These are phyloP conservation scores for Mesorhabditis spiculigera DNA, from an alignment of 2,888 invertebrate genomes.

Conservation along the genomic window DNA sequence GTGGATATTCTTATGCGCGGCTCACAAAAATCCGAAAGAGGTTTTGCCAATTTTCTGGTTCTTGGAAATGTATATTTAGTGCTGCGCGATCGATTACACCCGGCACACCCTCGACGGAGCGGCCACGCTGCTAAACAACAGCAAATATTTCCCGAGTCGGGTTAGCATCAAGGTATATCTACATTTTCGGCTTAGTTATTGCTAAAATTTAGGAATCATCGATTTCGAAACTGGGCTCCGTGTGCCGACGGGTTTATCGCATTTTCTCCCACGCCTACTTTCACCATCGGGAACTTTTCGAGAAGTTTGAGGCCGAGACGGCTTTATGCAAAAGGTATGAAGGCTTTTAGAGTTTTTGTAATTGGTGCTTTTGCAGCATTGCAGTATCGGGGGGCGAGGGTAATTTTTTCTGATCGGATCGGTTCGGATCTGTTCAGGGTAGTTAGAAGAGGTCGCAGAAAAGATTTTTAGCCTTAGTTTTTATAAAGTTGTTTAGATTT, in stretches of 20 bases:
- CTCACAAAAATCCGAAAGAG: conserved; percentile 98
- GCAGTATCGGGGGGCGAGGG: too few species aligned
- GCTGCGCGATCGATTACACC: conserved; percentile 98
- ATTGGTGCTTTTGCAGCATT: too few species aligned
- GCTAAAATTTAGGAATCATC: conserved; percentile 74
- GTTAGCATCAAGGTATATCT: conserved; percentile 80
- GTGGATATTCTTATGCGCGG: conserved; percentile 99
- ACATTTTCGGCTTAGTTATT: neutral
- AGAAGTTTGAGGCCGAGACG: conserved; percentile 79
- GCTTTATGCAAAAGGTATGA: conserved; percentile 34
- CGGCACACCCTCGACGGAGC: conserved; percentile 97
- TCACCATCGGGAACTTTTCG: conserved; percentile 92
- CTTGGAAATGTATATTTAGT: conserved; percentile 62
- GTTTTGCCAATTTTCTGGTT: conserved; percentile 28
- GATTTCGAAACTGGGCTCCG: conserved; percentile 94
- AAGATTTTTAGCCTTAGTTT: too few species aligned
- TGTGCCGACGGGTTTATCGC: conserved; percentile 94
- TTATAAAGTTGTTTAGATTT: too few species aligned
- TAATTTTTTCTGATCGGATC: too few species aligned
- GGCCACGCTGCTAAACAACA: conserved; percentile 94
- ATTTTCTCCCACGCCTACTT: conserved; percentile 99
- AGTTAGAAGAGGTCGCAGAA: too few species aligned
- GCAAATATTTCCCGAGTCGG: conserved; percentile 99
- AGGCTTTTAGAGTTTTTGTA: too few species aligned
- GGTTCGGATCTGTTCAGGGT: too few species aligned